Evolutionary conservation across 2,888 invertebrate genomes (phyloP).

Genomic region (Melipona bicolor): DNA sequence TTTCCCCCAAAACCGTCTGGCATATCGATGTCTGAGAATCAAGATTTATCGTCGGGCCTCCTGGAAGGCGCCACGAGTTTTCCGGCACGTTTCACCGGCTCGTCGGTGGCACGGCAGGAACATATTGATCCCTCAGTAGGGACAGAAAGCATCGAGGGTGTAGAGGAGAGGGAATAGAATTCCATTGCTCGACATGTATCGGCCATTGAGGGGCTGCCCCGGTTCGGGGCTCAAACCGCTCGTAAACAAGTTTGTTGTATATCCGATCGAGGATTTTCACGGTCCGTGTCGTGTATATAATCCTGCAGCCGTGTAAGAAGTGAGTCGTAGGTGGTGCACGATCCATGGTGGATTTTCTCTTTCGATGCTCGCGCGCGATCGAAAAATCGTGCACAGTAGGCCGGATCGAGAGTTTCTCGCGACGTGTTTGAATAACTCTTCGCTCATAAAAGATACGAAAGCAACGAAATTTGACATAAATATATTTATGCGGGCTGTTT

Average conservation of each 20-base stretch:
- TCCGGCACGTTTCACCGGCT: conserved; percentile 52
- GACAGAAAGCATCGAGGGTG: not conserved
- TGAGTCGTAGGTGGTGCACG: not conserved
- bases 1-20: conserved; percentile 14
- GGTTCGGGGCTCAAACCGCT: conserved; percentile 45
- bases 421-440: no score
- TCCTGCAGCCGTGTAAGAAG: conserved; percentile 28
- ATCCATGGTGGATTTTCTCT: not conserved
- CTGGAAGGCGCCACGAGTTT: conserved; percentile 52
- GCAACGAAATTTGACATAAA: no score
- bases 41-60: conserved; percentile 57
- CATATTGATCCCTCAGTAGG: conserved; percentile 49
- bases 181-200: conserved; percentile 39
- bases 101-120: conserved; percentile 36
- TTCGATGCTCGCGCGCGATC: not conserved
- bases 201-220: conserved; percentile 24
- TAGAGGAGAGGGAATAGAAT: not conserved
- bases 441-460: no score
- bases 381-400: not conserved
- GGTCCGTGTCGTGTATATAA: conserved; percentile 55
- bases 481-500: no score
- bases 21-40: conserved; percentile 51
- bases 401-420: not conserved
- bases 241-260: conserved; percentile 64
- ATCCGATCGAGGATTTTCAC: conserved; percentile 57